Base-by-base conservation (phyloP, 2,888 invertebrate genomes). In the Himalopsyche anomala region DNA sequence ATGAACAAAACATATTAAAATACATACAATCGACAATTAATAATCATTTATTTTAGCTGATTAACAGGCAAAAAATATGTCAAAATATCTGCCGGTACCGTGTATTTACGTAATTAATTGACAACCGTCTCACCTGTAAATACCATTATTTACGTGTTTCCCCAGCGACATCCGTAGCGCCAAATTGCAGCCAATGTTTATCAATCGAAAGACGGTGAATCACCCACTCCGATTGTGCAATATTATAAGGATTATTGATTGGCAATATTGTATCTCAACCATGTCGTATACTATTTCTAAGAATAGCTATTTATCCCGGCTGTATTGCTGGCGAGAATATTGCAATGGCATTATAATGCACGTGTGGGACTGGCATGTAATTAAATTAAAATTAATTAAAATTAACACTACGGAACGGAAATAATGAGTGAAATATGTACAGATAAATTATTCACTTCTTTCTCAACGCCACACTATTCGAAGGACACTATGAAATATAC, bases 371-470 rank as follows among this genome's bases (percentile, higher is more conserved):
- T 19, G 9, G 28, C 56, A 17, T 6, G 62, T 62, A 19, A 19
- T 62, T 62, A 62, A 62, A 62, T 62, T 19, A 19, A 4, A 62
- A 62, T 62, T 62, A 62, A 62, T 62, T 62, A 62, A 19, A 62
- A 62, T 62, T 62, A 62, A 62, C 62, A 28, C 28, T 19, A 19
- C 62, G 8, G 9, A 62, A 62, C 28, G 19, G 62, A 12, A 56
- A n/a, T 56, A 19, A 62, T 19, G 11, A 62, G 11, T 19, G 28
- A 62, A 19, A 62, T 19, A 62, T 5, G 6, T 62, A 19, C 11
- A 28, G 8, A n/a, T 19, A 19, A 19, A 1, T 9, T 62, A 28
- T 62, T 62, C 62, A 62, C 28, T 62, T 12, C 3, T 19, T 62
- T 62, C 6, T 19, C n/a, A 56, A 56, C 19, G 17, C 4, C 56